Conservation (phyloP, 2,113 vertebrate genomes). For the Neotoma lepida region DNA sequence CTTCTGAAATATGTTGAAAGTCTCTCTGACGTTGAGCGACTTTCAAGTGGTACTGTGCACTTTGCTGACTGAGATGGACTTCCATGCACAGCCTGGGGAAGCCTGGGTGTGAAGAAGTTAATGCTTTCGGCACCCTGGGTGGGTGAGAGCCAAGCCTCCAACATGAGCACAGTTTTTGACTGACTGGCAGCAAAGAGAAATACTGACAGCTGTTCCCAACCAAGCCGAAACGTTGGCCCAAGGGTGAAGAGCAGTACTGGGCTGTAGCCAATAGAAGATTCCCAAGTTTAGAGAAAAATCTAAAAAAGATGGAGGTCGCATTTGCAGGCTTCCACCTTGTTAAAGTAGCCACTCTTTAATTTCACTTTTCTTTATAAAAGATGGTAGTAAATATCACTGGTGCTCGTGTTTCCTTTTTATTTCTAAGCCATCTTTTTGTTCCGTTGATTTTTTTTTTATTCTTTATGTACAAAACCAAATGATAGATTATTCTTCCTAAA, state of each 20-base stretch:
- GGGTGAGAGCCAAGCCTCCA: constrained; percentile 83
- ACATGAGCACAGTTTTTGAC: constrained; percentile 77
- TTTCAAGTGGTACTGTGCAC: constrained; percentile 60
- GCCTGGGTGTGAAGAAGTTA: constrained; percentile 76
- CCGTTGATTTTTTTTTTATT: background rate
- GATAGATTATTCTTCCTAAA: constrained; percentile 42
- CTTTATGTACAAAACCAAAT: constrained; percentile 11
- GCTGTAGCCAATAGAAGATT: constrained; percentile 81
- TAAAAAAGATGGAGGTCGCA: constrained; percentile 81
- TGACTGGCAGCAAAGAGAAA: constrained; percentile 84
- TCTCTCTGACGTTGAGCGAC: constrained; percentile 52
- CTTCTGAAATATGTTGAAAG: constrained; percentile 73
- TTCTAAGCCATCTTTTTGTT: constrained; percentile 53
- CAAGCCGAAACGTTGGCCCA: constrained; percentile 64
- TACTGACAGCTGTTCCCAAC: constrained; percentile 84
- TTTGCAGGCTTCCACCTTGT: constrained; percentile 58
- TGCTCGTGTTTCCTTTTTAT: constrained; percentile 45
- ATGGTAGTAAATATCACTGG: constrained; percentile 19
- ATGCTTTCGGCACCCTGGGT: constrained; percentile 78
- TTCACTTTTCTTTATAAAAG: constrained; percentile 75
- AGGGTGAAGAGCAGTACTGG: constrained; percentile 76
- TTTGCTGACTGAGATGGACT: constrained; percentile 67
- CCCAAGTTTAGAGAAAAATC: constrained; percentile 79
- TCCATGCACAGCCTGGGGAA: constrained; percentile 72
- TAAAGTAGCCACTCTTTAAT: constrained; percentile 70